Evolutionary conservation across 1,140 invertebrate genomes (phyloP), one percentile per base, ranked within the genome.

Genomic region (Drosophila punjabiensis): DNA sequence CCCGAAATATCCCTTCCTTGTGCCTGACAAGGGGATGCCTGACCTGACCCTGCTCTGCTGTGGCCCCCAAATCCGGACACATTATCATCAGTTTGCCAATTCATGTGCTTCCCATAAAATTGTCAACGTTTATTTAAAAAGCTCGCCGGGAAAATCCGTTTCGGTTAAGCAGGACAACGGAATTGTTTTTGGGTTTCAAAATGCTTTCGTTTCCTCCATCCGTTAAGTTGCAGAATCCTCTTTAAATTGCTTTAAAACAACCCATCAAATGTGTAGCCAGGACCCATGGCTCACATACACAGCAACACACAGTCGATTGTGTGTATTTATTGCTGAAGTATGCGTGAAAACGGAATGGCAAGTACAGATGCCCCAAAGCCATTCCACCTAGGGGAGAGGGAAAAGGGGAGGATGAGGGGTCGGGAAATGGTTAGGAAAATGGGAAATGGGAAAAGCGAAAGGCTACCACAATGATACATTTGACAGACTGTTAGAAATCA

Each of bases 201-300:
- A 37, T 13, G 62, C 62, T 45, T 18, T 39, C 11, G 10, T 10
- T 16, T 28, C 16, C 16, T 5, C 5, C 20, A 41, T 69, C 64
- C 53, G 35, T 30, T 55, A 60, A 37, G 50, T 70, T 52, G 63
- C 13, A 35, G 65, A 88, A 88, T 88, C 70, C 67, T 41, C 48
- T 69, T 74, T 77, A 88, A 88, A 87, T 88, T 69, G 84, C 80
- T 83, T 80, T 83, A 83, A 87, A 88, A 73, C 60, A 68, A 16
- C 73, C 43, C 66, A 61, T 82, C 30, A 79, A 76, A 82, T 82
- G 41, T 55, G 52, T 61, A 50, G 62, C 45, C 63, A 53, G 43
- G n/a, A 78, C 41, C 58, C 52, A 63, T 24, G 41, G 10, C 48
- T 37, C 45, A 65, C n/a, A 67, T 32, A 50, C 16, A 37, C 33